phyloP scores from a whole-genome alignment of 2,888 invertebrate genomes.

The Micoletzkya japonica region DNA sequence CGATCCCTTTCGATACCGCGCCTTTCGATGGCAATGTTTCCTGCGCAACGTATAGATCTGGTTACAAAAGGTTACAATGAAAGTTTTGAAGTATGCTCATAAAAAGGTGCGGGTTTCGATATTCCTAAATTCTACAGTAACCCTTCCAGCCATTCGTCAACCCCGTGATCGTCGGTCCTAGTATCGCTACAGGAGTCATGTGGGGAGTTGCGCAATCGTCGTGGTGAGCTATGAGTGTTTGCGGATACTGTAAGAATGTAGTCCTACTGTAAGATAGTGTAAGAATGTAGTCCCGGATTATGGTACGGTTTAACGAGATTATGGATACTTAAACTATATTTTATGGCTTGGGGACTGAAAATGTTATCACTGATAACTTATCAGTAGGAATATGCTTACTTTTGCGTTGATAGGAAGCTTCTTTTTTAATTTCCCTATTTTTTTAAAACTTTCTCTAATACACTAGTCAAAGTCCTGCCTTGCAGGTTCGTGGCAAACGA shows the following conservation, averaged over 20 bases:
- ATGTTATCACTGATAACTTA: no score
- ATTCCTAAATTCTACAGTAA: background rate
- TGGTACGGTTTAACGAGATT: no score
- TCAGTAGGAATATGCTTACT: no score
- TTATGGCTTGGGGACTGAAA: no score
- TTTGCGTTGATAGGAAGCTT: no score
- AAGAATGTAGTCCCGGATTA: background rate
- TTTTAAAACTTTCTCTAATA: no score
- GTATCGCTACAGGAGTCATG: conserved; percentile 66
- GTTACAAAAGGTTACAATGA: background rate
- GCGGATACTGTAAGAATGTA: background rate
- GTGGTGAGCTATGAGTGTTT: conserved; percentile 53
- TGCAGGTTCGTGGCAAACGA: conserved; percentile 67
- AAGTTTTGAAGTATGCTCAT: background rate
- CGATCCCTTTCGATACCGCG: background rate
- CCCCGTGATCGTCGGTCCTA: conserved; percentile 49
- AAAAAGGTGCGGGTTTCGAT: no score
- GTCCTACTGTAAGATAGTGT: background rate
- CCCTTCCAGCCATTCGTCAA: conserved; percentile 63
- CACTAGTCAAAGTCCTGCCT: no score
- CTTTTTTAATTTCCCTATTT: no score
- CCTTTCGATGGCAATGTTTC: background rate
- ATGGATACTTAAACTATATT: no score
- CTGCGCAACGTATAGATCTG: background rate
- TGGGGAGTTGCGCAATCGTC: conserved; percentile 67